These are phyloP conservation scores for Trissolcus brochymenae DNA, from an alignment of 2,888 invertebrate species.

Conservation along the genomic window DNA sequence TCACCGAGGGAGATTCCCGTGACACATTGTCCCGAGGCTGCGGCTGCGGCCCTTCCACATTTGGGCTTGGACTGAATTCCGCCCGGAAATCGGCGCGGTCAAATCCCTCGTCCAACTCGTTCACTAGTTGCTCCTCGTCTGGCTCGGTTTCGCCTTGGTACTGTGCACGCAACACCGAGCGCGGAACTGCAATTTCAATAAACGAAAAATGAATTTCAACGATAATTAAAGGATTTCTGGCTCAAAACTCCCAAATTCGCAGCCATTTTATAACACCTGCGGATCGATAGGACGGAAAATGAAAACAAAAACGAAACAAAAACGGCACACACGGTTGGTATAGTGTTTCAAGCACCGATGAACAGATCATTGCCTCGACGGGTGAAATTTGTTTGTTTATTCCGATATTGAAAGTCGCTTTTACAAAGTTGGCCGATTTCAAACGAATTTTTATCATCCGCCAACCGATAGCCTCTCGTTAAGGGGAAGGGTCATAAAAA, in stretches of 20 bases:
- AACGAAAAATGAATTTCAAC: constrained; percentile 4
- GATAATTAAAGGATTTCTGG: not conserved
- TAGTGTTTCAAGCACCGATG: not conserved
- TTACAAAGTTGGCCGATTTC: not conserved
- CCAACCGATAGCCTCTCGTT: not conserved
- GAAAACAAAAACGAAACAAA: not conserved
- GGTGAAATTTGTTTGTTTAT: not conserved
- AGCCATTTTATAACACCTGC: not conserved
- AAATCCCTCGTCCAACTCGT: constrained; percentile 75
- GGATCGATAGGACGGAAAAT: not conserved
- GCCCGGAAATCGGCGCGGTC: constrained; percentile 77
- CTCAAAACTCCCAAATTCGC: not conserved
- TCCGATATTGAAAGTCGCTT: constrained; percentile 5
- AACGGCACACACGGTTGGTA: not conserved
- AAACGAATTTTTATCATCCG: not conserved
- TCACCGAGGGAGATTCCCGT: constrained; percentile 70
- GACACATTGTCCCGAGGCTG: constrained; percentile 71
- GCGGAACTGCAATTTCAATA: constrained; percentile 81
- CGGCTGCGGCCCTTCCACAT: constrained; percentile 74
- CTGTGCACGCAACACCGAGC: constrained; percentile 88
- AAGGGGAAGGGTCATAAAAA: constrained; percentile 2
- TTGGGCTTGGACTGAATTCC: constrained; percentile 76
- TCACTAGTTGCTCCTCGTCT: constrained; percentile 81
- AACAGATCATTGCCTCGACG: not conserved
- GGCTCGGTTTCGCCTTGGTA: constrained; percentile 87